Percentiles rank a stretch among this genome's conserved stretches.
Evolutionary conservation across 1,140 invertebrate species (phyloP).

Genomic region (Rhysida immarginata): DNA sequence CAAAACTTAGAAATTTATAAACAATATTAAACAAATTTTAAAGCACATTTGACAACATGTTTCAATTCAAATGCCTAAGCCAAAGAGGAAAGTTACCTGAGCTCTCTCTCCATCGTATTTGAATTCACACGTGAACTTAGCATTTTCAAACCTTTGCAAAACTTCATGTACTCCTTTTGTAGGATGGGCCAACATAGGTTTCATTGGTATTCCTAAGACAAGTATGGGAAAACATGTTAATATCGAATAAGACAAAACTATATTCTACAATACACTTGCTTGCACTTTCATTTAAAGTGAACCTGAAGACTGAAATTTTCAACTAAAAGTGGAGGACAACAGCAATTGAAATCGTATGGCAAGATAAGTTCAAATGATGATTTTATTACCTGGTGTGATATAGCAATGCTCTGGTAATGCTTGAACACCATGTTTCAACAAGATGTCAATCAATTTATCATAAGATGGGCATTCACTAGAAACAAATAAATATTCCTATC

Average conservation of each 20-base stretch:
- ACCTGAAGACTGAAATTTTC: no score
- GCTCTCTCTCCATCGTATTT: conserved; percentile 99
- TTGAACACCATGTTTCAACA: conserved; percentile 64
- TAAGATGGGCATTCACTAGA: conserved; percentile 92
- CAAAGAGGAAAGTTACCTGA: no score
- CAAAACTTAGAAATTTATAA: conserved; percentile 10
- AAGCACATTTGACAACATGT: conserved; percentile 1
- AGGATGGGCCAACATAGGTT: conserved; percentile 98
- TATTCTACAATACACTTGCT: no score
- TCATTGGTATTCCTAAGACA: conserved; percentile 59
- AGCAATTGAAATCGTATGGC: no score
- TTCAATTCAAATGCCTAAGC: no score
- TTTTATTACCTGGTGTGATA: conserved; percentile 54
- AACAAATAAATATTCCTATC: conserved; percentile 24
- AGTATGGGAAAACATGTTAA: conserved; percentile 3
- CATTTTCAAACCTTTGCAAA: conserved; percentile 71
- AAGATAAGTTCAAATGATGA: conserved; percentile 1
- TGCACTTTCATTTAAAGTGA: no score
- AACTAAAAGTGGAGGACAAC: no score
- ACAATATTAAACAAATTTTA: not conserved
- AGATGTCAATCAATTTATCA: conserved; percentile 62
- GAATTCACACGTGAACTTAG: conserved; percentile 95
- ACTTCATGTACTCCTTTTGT: conserved; percentile 87
- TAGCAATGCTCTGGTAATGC: conserved; percentile 67
- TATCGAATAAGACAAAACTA: no score